Evolutionary conservation across 1,140 invertebrate species (phyloP).

Genomic region (Megalonaias nervosa): DNA sequence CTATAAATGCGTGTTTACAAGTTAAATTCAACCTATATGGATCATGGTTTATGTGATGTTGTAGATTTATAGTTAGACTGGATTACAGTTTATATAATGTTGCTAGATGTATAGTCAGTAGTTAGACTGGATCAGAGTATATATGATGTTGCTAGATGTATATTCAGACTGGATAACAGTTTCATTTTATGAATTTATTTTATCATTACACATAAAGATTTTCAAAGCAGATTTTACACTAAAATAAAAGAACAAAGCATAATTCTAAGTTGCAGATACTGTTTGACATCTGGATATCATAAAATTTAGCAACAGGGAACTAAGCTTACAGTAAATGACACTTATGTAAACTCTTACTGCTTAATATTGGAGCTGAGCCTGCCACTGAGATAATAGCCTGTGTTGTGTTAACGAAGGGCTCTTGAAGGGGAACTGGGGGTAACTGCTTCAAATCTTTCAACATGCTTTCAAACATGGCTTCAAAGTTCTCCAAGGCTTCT

Average conservation of each 20-base stretch:
- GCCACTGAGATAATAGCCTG: conserved; percentile 86
- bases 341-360: conserved; percentile 34
- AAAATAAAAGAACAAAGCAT: background rate
- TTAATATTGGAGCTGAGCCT: conserved; percentile 72
- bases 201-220: background rate
- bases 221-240: background rate
- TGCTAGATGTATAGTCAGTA: too few species aligned
- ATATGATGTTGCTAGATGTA: too few species aligned
- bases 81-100: too few species aligned
- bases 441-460: conserved; percentile 88
- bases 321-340: background rate
- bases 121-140: too few species aligned
- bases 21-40: too few species aligned
- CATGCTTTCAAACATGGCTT: conserved; percentile 89
- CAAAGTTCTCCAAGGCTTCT: conserved; percentile 89
- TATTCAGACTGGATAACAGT: too few species aligned
- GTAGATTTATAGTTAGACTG: too few species aligned
- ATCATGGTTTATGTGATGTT: too few species aligned
- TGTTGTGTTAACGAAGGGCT: conserved; percentile 88
- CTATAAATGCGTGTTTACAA: too few species aligned
- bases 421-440: conserved; percentile 88
- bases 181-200: too few species aligned
- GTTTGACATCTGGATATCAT: background rate
- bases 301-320: background rate
- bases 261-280: too few species aligned